Evolutionary conservation across 2,888 invertebrate species (phyloP).

Genomic region (Ochropleura plecta): DNA sequence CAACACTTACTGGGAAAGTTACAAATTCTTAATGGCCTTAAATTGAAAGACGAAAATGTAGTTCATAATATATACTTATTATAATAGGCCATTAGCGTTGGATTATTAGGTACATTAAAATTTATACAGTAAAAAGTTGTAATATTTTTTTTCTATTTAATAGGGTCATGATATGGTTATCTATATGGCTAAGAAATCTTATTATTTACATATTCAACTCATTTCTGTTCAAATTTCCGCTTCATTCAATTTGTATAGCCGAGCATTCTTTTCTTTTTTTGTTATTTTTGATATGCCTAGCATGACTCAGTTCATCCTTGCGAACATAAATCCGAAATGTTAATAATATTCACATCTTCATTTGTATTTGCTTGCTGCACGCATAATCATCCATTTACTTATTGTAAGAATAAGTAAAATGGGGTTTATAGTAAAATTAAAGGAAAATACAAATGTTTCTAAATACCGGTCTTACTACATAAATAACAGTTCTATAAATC

Average conservation of each 20-base stretch:
- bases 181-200: conserved; percentile 60
- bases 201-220: conserved; percentile 64
- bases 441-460: conserved; percentile 25
- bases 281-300: conserved; percentile 50
- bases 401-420: conserved; percentile 28
- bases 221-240: conserved; percentile 48
- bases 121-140: conserved; percentile 63
- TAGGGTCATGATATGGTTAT: conserved; percentile 70
- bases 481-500: conserved; percentile 50
- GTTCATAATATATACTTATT: conserved; percentile 44
- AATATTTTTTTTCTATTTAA: conserved; percentile 61
- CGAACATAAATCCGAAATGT: conserved; percentile 15
- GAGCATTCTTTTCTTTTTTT: conserved; percentile 33
- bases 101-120: conserved; percentile 55
- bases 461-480: conserved; percentile 37
- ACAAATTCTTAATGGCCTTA: conserved; percentile 61
- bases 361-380: conserved; percentile 11
- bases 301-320: conserved; percentile 25
- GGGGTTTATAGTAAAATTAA: conserved; percentile 32
- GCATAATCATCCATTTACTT: conserved; percentile 12
- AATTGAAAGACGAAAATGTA: conserved; percentile 56
- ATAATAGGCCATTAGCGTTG: conserved; percentile 61
- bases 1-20: conserved; percentile 61
- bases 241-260: conserved; percentile 21
- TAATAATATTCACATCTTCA: conserved; percentile 8